Base-by-base conservation (phyloP, 2,113 vertebrate species). In the Euleptes europaea region DNA sequence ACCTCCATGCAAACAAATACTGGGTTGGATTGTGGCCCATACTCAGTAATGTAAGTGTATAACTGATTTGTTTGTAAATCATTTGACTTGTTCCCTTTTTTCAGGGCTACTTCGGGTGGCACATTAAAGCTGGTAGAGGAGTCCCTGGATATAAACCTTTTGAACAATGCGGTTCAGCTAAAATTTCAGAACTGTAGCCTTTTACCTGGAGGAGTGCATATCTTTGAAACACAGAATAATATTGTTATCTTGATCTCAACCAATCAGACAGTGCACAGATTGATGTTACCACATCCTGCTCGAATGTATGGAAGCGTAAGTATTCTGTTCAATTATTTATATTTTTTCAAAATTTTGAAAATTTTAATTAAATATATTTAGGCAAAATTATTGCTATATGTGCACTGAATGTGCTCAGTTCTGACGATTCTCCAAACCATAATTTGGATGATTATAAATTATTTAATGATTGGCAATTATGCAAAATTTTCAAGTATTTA, bases 231-330 rank as follows among this genome's bases (percentile, higher is more conserved):
- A 0, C 96, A 97, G 86, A 97, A 94, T 94, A 97, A 97, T 57
- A 89, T 99, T 63, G 82, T 98, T 65, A 75, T 99, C 85, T 95
- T 99, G 75, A 93, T 99, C 71, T 49, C 96, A 87, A 99, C 98
- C 82, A 97, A 94, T 92, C 98, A 97, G 86, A 98, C 97, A 0
- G 97, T 98, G 60, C 98, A 99, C 86, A 95, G 98, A 3, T 87
- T 99, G 91, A 92, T 97, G 87, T 94, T 99, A 87, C 97, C 98
- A 0, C 98, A 99, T 77, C 98, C 98, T 3, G 93, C 97, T 3
- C 95, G 96, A 88, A 96, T 98, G 96, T 98, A 98, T 90, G 97
- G 97, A 91, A 98, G 97, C 13, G 98, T 99, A 95, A 98, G 98
- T 97, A 79, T 17, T 2, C 19, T 80, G 26, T 35, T 21, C 31